phyloP scores from a whole-genome alignment of 2,113 vertebrate genomes.

The Cephalopholis sonnerati region DNA sequence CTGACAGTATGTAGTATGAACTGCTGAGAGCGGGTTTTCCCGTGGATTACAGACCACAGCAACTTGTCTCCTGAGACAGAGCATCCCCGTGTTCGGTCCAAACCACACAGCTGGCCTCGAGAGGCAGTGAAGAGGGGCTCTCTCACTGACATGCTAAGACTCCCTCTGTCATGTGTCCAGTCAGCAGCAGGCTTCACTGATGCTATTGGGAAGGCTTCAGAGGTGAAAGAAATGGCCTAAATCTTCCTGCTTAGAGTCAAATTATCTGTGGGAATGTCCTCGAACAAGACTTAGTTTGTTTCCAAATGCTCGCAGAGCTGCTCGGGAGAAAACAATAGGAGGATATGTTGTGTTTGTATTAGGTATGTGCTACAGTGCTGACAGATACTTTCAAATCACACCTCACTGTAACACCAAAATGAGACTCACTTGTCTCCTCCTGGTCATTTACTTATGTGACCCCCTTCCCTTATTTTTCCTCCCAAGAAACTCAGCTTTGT shows the following conservation, averaged over 20 bases:
- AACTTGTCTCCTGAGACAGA: slow-evolving; percentile 56
- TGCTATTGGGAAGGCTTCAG: slow-evolving; percentile 3
- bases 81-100: slow-evolving; percentile 51
- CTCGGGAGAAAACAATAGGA: background rate
- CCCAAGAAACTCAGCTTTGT: background rate
- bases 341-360: background rate
- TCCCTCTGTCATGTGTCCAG: slow-evolving; percentile 47
- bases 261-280: slow-evolving; percentile 39
- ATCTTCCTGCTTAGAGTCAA: slow-evolving; percentile 4
- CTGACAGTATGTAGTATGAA: slow-evolving; percentile 8
- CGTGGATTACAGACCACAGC: slow-evolving; percentile 53
- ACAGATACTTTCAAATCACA: background rate
- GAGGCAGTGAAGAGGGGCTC: slow-evolving; percentile 50
- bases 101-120: slow-evolving; percentile 51
- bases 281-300: background rate
- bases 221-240: slow-evolving; percentile 9
- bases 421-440: background rate
- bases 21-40: slow-evolving; percentile 48
- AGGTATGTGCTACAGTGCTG: background rate
- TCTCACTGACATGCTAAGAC: slow-evolving; percentile 64
- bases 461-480: background rate
- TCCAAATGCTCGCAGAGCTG: background rate
- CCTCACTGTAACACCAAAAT: background rate
- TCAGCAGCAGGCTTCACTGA: slow-evolving; percentile 49
- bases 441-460: background rate